Conservation (phyloP, 2,113 vertebrate genomes). For the Jaculus jaculus region DNA sequence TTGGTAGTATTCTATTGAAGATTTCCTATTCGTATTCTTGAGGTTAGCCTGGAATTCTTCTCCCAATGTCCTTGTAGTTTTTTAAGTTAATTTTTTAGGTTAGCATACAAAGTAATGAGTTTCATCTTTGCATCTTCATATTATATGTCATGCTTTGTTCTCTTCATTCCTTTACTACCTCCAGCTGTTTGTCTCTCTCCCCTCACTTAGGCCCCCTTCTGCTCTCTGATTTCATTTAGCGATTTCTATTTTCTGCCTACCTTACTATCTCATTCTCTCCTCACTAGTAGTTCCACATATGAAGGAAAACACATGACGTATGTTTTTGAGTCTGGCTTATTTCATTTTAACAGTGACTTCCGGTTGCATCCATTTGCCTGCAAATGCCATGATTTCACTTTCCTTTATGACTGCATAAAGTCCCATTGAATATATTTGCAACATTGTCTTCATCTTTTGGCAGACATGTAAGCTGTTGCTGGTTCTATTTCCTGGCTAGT, state of each 20-base stretch:
- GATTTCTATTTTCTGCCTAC: background rate
- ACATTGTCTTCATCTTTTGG: too few relatives aligned
- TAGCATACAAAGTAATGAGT: background rate
- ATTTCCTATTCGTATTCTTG: constrained; percentile 5
- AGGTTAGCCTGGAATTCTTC: background rate
- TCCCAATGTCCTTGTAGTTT: constrained; percentile 5
- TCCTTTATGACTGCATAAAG: background rate
- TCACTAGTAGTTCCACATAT: background rate
- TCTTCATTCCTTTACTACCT: background rate
- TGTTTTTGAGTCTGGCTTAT: background rate
- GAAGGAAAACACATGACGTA: background rate
- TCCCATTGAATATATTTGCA: background rate
- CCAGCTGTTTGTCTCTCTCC: too few relatives aligned
- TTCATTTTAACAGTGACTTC: background rate
- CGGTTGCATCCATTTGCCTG: background rate
- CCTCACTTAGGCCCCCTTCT: background rate
- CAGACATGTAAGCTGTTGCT: background rate
- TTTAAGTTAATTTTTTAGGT: background rate
- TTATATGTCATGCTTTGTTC: background rate
- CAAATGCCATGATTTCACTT: background rate
- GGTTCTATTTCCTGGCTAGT: background rate
- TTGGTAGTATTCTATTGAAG: constrained; percentile 16
- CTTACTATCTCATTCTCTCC: background rate
- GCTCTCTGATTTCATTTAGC: background rate
- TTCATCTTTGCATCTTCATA: background rate